Evolutionary conservation across 2,888 invertebrate genomes (phyloP).

Genomic region (Leucania comma): DNA sequence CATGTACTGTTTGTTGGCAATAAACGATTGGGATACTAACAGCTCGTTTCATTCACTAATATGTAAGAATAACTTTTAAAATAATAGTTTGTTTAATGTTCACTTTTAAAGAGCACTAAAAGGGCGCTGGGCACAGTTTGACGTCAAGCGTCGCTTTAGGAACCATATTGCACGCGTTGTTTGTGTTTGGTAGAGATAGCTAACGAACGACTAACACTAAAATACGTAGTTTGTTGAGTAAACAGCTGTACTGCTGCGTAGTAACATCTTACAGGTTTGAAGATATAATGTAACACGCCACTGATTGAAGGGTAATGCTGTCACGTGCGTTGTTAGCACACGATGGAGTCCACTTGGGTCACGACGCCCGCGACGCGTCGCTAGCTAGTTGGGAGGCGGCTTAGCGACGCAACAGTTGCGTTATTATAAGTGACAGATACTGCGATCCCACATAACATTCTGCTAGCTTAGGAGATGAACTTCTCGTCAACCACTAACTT

Average conservation of each 20-base stretch:
- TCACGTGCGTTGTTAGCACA: no score
- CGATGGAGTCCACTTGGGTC: no score
- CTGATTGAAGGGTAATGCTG: neutral
- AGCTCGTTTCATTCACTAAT: constrained; percentile 80
- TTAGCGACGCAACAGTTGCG: no score
- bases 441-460: no score
- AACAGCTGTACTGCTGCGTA: neutral
- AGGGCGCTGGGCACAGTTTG: constrained; percentile 22
- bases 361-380: no score
- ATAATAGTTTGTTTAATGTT: neutral
- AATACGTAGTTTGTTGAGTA: neutral
- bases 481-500: no score
- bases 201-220: constrained; percentile 41
- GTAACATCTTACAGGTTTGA: constrained; percentile 2
- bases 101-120: constrained; percentile 15
- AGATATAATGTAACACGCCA: neutral
- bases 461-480: no score
- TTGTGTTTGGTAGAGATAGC: constrained; percentile 47
- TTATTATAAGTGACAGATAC: no score
- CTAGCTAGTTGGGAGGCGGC: no score
- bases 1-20: constrained; percentile 61
- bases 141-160: constrained; percentile 15
- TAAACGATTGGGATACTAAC: constrained; percentile 79
- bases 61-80: constrained; percentile 2
- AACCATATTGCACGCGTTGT: constrained; percentile 23